Base-by-base conservation (phyloP, 2,888 invertebrate genomes). In the Nomada lathburiana region DNA sequence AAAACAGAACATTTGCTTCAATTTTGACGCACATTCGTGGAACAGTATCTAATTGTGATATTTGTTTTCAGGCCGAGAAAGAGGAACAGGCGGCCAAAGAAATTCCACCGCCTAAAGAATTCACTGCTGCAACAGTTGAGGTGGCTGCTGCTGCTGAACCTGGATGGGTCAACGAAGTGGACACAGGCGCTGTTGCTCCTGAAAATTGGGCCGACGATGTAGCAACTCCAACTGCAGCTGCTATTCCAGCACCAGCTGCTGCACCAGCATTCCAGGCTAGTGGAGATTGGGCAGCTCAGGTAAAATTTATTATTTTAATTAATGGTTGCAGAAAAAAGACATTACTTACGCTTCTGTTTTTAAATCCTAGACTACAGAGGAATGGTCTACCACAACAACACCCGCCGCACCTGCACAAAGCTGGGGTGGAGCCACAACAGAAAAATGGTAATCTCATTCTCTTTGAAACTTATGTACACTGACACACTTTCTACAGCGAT, bases 1-100 rank as follows among this genome's bases (percentile, higher is more conserved):
- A 10, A 20, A n/a, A 20, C 53, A 16, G 3, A 47, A 13, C 1
- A 52, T 1, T 0, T 13, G 7, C 0, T 53, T 2, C 47, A 2
- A 55, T 44, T 23, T 73, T 1, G 2, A 55, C 63, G 0, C 7
- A 42, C n/a, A 18, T 20, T 9, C 7, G 10, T 11, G 3, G 62
- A 13, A 26, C 62, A 63, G 44, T 13, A 18, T 26, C 18, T 11
- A 5, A 13, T 5, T 0, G 0, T 10, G 20, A 23, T 44, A 2
- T n/a, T n/a, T 74, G 53, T 50, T 76, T 87, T 2, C 83, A 95
- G 95, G 98, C 97, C 88, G 98, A 99, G 94, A 99, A 99, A 95
- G 98, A 99, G 91, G 98, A 99, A 94, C 98, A 98, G 91, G 97
- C 97, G 62, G 97, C 97, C 68, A 98, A 98, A 94, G 98, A 98